phyloP scores from a whole-genome alignment of 1,140 invertebrate genomes.

The Daktulosphaira vitifoliae region DNA sequence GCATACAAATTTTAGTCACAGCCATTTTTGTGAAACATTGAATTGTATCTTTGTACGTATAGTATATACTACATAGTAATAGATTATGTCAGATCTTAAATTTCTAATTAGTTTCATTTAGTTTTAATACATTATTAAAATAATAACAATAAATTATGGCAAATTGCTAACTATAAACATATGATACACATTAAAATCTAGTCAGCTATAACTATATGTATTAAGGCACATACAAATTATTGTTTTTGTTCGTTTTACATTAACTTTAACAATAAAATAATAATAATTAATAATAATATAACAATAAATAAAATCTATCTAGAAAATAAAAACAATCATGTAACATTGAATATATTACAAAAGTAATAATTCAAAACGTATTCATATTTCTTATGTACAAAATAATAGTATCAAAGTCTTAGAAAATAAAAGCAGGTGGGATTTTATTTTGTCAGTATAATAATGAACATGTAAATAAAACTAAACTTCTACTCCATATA shows the following conservation, averaged over 20 bases:
- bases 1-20: slow-evolving; percentile 19
- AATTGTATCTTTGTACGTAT: background rate
- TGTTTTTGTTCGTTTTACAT: slow-evolving; percentile 15
- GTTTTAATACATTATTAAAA: background rate
- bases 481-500: slow-evolving; percentile 56
- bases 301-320: slow-evolving; percentile 31
- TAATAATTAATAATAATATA: slow-evolving; percentile 22
- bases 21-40: slow-evolving; percentile 21
- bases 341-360: slow-evolving; percentile 24
- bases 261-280: slow-evolving; percentile 14
- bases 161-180: slow-evolving; percentile 17
- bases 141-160: slow-evolving; percentile 32
- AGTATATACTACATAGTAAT: background rate
- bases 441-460: slow-evolving; percentile 22
- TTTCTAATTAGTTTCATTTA: background rate
- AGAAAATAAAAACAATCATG: slow-evolving; percentile 31
- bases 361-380: slow-evolving; percentile 18
- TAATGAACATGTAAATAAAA: slow-evolving; percentile 15
- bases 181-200: background rate
- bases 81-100: slow-evolving; percentile 21
- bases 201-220: background rate
- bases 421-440: slow-evolving; percentile 30
- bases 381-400: slow-evolving; percentile 17
- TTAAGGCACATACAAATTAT: slow-evolving; percentile 30
- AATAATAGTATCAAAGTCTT: slow-evolving; percentile 11